Evolutionary conservation across 2,797 vertebrate genomes (phyloP).

Genomic region (Poecilia velifera): DNA sequence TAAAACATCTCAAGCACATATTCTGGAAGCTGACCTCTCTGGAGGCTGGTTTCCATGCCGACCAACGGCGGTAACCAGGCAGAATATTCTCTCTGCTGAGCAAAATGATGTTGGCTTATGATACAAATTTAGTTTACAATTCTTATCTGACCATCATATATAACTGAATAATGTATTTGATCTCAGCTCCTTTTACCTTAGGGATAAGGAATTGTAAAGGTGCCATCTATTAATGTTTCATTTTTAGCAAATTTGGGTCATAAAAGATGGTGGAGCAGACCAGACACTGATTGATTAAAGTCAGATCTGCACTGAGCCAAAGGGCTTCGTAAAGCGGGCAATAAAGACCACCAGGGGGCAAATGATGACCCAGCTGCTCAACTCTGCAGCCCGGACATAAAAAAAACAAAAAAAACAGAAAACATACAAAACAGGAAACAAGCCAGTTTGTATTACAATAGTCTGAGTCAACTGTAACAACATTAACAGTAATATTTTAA

Average conservation of each 20-base stretch:
- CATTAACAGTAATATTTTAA: not conserved
- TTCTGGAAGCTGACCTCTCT: not conserved
- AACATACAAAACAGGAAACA: conserved; percentile 59
- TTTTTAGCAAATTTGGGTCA: not conserved
- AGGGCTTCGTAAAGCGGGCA: conserved; percentile 29
- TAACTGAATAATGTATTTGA: not conserved
- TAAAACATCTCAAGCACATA: conserved; percentile 6
- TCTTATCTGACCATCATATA: not conserved
- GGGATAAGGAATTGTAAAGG: not conserved
- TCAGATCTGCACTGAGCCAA: conserved; percentile 3
- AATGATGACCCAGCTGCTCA: conserved; percentile 30
- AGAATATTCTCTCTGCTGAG: not conserved
- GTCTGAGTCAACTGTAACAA: conserved; percentile 10
- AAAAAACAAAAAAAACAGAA: not conserved
- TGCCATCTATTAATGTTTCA: not conserved
- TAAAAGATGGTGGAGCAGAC: not conserved
- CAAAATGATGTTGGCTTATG: too few relatives aligned
- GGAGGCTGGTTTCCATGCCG: not conserved
- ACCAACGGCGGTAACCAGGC: not conserved
- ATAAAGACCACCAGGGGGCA: conserved; percentile 33
- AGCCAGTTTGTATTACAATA: conserved; percentile 26
- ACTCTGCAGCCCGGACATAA: conserved; percentile 30
- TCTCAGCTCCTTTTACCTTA: not conserved
- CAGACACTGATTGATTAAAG: conserved; percentile 23
- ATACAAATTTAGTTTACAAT: not conserved